phyloP scores from a whole-genome alignment of 64 coral and sea anemone species.

The Catalaphyllia jardinei region DNA sequence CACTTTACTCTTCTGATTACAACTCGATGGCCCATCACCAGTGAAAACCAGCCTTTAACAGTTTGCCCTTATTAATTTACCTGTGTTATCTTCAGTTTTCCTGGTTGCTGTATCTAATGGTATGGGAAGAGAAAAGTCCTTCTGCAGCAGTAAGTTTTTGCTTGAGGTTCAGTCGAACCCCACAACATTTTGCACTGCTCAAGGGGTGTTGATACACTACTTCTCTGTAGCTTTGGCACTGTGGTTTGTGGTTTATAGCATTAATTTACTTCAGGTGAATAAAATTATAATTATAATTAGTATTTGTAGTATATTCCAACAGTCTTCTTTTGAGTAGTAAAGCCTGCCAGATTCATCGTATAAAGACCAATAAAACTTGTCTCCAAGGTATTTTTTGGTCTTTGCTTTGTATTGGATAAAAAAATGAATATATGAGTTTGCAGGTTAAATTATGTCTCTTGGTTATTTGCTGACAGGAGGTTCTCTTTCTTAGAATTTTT shows the following conservation, averaged over 20 bases:
- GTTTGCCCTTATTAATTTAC: not conserved
- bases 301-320: too few species aligned
- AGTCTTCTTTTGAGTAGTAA: too few species aligned
- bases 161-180: not conserved
- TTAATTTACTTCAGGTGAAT: conserved; percentile 71
- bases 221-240: conserved; percentile 36
- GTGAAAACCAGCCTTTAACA: not conserved
- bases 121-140: conserved; percentile 58
- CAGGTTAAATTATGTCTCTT: too few species aligned
- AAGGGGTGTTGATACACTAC: conserved; percentile 71
- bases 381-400: too few species aligned
- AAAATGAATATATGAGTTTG: too few species aligned
- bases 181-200: conserved; percentile 67
- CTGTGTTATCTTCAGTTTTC: conserved; percentile 35
- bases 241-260: conserved; percentile 74
- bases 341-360: too few species aligned
- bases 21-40: not conserved
- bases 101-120: conserved; percentile 60
- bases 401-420: too few species aligned
- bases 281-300: not conserved
- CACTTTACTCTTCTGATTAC: too few species aligned
- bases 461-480: too few species aligned
- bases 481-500: too few species aligned
- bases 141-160: conserved; percentile 54
- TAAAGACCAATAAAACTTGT: too few species aligned